Percentiles rank a stretch among this genome's conserved stretches.
Conservation (phyloP, 1,140 invertebrate genomes). For the Micrasema minimum region DNA sequence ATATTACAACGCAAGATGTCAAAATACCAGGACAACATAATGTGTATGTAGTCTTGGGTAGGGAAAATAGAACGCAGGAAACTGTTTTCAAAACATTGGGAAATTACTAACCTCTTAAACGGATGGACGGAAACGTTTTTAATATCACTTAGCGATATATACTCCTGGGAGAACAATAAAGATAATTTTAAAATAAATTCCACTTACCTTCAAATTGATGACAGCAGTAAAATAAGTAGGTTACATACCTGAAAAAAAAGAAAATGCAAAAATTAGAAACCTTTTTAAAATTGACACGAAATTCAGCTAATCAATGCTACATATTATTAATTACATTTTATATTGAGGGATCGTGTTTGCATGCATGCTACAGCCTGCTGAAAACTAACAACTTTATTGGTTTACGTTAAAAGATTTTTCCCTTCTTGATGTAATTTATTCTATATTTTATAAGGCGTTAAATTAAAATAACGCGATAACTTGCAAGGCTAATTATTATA, state of each 20-base stretch:
- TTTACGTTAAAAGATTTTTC: too few relatives aligned
- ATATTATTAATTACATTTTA: too few relatives aligned
- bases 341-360: too few relatives aligned
- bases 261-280: conserved; percentile 4
- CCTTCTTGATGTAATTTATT: too few relatives aligned
- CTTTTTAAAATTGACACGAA: too few relatives aligned
- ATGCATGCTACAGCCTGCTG: too few relatives aligned
- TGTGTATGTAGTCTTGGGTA: neutral
- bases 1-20: neutral
- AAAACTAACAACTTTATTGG: too few relatives aligned
- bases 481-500: too few relatives aligned
- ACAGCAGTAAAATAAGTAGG: neutral
- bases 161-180: conserved; percentile 14
- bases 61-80: conserved; percentile 20
- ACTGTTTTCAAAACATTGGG: conserved; percentile 32
- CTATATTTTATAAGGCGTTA: too few relatives aligned
- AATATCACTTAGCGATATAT: neutral
- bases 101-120: conserved; percentile 6
- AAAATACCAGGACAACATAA: conserved; percentile 25
- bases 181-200: neutral
- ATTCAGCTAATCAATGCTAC: too few relatives aligned
- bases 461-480: too few relatives aligned
- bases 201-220: neutral
- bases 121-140: neutral
- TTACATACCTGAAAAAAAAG: conserved; percentile 16